phyloP scores from a whole-genome alignment of 2,113 vertebrate genomes.

The Microcebus ravelobensis region DNA sequence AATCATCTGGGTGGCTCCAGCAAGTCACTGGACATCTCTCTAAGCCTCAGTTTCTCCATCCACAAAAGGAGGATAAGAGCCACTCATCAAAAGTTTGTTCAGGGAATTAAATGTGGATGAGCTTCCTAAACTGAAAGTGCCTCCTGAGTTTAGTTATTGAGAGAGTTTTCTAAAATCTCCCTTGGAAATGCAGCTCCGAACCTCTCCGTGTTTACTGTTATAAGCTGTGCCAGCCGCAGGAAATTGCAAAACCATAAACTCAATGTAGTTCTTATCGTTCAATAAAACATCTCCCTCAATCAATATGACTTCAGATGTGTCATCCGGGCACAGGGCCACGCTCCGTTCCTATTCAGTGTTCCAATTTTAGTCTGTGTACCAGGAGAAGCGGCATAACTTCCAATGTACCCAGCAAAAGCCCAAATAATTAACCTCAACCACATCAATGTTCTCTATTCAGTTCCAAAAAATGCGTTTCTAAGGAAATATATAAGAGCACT shows the following conservation, averaged over 20 bases:
- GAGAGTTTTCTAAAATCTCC: neutral
- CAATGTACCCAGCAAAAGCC: slow-evolving; percentile 5
- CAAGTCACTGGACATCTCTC: too few relatives aligned
- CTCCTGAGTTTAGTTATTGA: neutral
- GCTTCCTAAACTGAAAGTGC: neutral
- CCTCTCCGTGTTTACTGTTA: neutral
- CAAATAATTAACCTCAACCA: slow-evolving; percentile 50
- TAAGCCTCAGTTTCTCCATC: neutral
- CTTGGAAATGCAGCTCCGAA: neutral
- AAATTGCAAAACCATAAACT: slow-evolving; percentile 27
- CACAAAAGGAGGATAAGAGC: neutral
- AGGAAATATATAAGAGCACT: slow-evolving; percentile 34
- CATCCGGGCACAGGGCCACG: slow-evolving; percentile 25
- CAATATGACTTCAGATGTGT: slow-evolving; percentile 36
- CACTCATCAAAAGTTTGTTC: neutral
- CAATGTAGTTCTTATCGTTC: neutral
- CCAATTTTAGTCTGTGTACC: slow-evolving; percentile 56
- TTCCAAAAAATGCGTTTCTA: slow-evolving; percentile 27
- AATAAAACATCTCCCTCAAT: slow-evolving; percentile 47
- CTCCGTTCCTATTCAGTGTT: neutral
- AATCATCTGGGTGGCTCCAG: rapidly evolving
- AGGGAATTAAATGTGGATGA: neutral
- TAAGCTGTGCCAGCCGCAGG: neutral
- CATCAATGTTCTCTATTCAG: slow-evolving; percentile 22
- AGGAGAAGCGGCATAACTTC: neutral